Conservation (phyloP, 1,140 invertebrate species). For the Diachasma alloeum region DNA sequence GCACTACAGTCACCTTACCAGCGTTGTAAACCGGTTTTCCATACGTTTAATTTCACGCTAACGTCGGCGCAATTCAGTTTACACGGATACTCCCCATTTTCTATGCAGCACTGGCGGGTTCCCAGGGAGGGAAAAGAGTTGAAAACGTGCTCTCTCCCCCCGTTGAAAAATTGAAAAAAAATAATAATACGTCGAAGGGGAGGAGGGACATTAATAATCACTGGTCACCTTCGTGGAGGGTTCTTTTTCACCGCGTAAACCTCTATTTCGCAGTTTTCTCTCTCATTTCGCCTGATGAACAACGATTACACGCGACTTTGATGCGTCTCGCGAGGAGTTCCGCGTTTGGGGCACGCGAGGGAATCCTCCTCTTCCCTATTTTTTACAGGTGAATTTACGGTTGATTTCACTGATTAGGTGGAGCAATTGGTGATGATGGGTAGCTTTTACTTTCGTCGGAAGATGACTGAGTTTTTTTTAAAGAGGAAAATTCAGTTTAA, state of each 20-base stretch:
- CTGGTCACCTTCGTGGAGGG: constrained; percentile 30
- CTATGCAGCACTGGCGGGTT: constrained; percentile 31
- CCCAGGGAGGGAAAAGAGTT: constrained; percentile 11
- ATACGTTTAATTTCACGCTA: constrained; percentile 64
- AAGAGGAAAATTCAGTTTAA: neutral
- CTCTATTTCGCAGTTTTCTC: neutral
- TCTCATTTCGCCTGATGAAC: neutral
- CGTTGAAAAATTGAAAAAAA: neutral
- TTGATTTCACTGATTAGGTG: neutral
- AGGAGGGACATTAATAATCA: constrained; percentile 33
- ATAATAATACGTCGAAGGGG: neutral
- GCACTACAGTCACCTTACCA: neutral
- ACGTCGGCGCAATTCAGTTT: constrained; percentile 62
- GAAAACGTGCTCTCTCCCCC: neutral
- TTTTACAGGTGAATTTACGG: neutral
- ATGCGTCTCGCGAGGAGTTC: constrained; percentile 11
- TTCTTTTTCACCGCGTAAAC: neutral
- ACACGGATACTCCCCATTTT: constrained; percentile 57
- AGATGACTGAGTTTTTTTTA: neutral
- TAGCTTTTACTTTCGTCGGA: neutral
- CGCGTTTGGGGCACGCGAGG: constrained; percentile 10
- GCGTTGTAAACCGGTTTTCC: constrained; percentile 57
- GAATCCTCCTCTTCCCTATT: neutral
- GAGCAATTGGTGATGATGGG: neutral
- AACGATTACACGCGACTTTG: constrained; percentile 25